Evolutionary conservation across 92 coral and sea anemone genomes (phyloP).

Genomic region (Phymanthus crucifer): DNA sequence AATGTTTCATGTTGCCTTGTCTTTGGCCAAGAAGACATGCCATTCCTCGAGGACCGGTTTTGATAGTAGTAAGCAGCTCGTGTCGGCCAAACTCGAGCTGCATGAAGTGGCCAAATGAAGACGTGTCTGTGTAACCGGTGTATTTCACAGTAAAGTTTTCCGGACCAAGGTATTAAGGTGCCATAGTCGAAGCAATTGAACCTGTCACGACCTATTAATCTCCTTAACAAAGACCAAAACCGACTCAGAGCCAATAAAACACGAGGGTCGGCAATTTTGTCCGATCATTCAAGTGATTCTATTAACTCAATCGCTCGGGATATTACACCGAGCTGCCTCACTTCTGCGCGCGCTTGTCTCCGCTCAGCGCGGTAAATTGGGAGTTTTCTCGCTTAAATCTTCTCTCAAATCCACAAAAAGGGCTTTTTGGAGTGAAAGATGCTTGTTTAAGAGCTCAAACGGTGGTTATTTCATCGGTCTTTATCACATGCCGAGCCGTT

Average conservation of each 20-base stretch:
- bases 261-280: conserved; percentile 65
- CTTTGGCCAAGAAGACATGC: conserved; percentile 68
- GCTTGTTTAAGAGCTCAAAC: conserved; percentile 56
- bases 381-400: conserved; percentile 10
- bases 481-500: conserved; percentile 79
- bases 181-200: conserved; percentile 92
- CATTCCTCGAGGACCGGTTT: conserved; percentile 39
- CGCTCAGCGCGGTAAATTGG: neutral
- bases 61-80: conserved; percentile 7
- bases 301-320: conserved; percentile 30
- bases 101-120: conserved; percentile 31
- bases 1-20: conserved; percentile 78
- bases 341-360: conserved; percentile 6
- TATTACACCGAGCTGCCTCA: conserved; percentile 13
- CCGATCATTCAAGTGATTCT: conserved; percentile 31
- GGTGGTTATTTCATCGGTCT: conserved; percentile 63
- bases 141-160: conserved; percentile 56
- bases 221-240: conserved; percentile 79
- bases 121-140: conserved; percentile 50
- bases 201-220: conserved; percentile 98
- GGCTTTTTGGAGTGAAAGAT: conserved; percentile 24
- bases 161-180: conserved; percentile 76
- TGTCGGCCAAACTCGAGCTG: conserved; percentile 22
- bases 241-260: conserved; percentile 76
- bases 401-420: conserved; percentile 20